Evolutionary conservation across 2,888 invertebrate genomes (phyloP).

Genomic region (Stenichneumon culpator): DNA sequence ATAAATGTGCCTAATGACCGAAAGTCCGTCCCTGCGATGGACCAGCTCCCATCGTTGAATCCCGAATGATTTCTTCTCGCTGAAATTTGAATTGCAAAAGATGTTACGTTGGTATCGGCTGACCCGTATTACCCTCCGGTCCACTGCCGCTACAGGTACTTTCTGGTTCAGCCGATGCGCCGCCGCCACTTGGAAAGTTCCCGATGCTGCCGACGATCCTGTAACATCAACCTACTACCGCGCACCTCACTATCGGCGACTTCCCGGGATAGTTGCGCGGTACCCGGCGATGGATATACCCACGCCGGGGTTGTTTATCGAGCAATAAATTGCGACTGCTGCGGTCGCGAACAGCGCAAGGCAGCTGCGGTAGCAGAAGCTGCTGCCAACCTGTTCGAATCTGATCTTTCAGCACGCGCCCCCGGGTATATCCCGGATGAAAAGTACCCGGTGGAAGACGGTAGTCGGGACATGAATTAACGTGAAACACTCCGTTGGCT

Average conservation of each 20-base stretch:
- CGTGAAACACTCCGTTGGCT: neutral
- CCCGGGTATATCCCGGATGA: constrained; percentile 19
- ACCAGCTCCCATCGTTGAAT: neutral
- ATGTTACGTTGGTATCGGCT: neutral
- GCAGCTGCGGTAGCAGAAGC: constrained; percentile 29
- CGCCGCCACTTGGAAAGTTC: constrained; percentile 12
- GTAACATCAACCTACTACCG: constrained; percentile 20
- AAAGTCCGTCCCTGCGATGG: no score
- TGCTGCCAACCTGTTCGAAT: constrained; percentile 40
- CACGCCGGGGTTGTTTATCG: constrained; percentile 76
- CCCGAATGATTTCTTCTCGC: neutral
- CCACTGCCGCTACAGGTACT: neutral
- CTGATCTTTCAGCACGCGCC: constrained; percentile 57
- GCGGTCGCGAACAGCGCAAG: constrained; percentile 37
- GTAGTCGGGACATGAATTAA: constrained; percentile 12
- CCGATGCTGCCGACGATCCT: constrained; percentile 22
- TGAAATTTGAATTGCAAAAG: neutral
- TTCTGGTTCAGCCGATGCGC: constrained; percentile 1
- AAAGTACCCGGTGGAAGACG: constrained; percentile 7
- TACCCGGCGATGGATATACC: constrained; percentile 60
- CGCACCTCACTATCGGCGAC: constrained; percentile 52
- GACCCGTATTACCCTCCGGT: neutral
- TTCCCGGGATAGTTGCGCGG: constrained; percentile 60
- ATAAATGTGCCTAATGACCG: no score
- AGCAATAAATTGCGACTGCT: constrained; percentile 76